phyloP scores from a whole-genome alignment of 2,797 vertebrate genomes.

The Myiothlypis chrysogaster region DNA sequence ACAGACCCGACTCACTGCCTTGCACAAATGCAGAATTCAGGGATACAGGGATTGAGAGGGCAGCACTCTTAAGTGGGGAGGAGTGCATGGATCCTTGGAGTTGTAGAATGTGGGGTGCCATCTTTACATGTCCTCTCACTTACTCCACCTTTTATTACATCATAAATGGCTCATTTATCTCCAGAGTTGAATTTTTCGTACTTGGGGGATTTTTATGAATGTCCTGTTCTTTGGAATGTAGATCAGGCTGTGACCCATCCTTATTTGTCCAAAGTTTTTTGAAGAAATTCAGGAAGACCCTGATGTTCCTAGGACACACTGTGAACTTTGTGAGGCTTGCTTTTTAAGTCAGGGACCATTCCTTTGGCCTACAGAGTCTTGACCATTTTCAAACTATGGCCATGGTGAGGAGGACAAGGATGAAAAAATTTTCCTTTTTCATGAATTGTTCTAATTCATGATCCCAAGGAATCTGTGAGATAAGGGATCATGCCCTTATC shows the following conservation, averaged over 20 bases:
- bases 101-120: neutral
- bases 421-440: neutral
- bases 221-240: neutral
- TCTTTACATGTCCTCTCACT: neutral
- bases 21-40: neutral
- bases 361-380: neutral
- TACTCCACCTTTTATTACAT: neutral
- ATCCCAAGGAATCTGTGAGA: neutral
- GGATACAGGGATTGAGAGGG: neutral
- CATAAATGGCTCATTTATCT: neutral
- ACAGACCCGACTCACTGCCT: neutral
- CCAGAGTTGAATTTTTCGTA: neutral
- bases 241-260: neutral
- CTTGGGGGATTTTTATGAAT: neutral
- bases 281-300: neutral
- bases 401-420: neutral
- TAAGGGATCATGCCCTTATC: neutral
- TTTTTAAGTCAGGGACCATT: neutral
- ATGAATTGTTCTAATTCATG: rapidly evolving
- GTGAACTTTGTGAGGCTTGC: neutral
- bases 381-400: neutral
- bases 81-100: neutral
- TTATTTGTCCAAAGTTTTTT: neutral
- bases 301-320: neutral
- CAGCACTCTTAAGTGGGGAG: neutral